phyloP scores from a whole-genome alignment of 2,888 invertebrate species.

The Unio delphinus region DNA sequence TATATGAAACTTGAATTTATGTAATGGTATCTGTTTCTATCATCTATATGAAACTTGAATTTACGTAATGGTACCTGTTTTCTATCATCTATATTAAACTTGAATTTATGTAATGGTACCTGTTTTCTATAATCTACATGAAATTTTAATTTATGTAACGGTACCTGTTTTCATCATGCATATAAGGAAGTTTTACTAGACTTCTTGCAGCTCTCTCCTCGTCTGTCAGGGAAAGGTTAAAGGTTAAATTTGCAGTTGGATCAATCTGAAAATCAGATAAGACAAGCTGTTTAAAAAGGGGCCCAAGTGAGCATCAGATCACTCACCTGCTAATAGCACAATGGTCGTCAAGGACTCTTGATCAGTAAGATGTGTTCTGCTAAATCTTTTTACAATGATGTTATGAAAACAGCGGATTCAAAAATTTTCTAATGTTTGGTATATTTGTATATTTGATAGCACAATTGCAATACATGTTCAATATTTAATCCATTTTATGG shows the following conservation, averaged over 20 bases:
- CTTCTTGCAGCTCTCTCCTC: constrained; percentile 64
- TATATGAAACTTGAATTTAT: not conserved
- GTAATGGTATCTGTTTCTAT: constrained; percentile 33
- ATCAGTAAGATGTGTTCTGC: too few relatives aligned
- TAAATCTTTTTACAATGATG: too few relatives aligned
- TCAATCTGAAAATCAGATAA: constrained; percentile 43
- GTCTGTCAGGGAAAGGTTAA: constrained; percentile 64
- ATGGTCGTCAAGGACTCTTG: too few relatives aligned
- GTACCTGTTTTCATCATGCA: constrained; percentile 44
- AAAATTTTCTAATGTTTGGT: too few relatives aligned
- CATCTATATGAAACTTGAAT: constrained; percentile 34
- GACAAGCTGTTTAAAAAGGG: not conserved
- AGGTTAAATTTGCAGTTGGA: constrained; percentile 66
- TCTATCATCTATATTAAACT: constrained; percentile 17
- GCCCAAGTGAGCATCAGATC: too few relatives aligned
- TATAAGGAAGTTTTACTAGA: constrained; percentile 62
- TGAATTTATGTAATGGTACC: constrained; percentile 17
- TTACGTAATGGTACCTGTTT: constrained; percentile 27
- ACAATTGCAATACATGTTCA: too few relatives aligned
- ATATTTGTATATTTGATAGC: too few relatives aligned
- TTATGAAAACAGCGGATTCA: too few relatives aligned
- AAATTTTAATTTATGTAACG: not conserved
- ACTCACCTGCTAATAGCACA: too few relatives aligned
- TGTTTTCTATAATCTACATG: constrained; percentile 13
- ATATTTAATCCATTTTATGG: too few relatives aligned